Percentiles rank a stretch among this genome's conserved stretches.
These are phyloP conservation scores for Bombyx mori DNA, from an alignment of 1,140 invertebrate genomes.

Conservation along the genomic window DNA sequence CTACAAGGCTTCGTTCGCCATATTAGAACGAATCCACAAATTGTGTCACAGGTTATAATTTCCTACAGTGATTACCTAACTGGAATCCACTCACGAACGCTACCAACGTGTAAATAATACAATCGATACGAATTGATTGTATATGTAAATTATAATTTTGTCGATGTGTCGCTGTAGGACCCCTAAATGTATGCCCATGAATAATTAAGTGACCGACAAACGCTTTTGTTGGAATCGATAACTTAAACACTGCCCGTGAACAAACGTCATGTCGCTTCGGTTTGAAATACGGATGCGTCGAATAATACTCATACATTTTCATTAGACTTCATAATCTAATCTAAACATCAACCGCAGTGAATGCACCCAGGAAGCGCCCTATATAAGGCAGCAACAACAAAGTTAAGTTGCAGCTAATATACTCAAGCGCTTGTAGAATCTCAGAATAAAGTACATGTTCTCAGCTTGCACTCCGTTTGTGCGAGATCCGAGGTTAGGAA, in stretches of 20 bases:
- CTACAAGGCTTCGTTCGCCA: too few species aligned
- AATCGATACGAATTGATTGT: constrained; percentile 11
- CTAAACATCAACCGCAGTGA: constrained; percentile 19
- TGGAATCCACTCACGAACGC: constrained; percentile 27
- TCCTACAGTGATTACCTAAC: constrained; percentile 22
- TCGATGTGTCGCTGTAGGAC: background rate
- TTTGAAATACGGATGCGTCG: constrained; percentile 16
- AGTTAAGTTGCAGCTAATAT: too few species aligned
- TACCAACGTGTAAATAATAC: constrained; percentile 9
- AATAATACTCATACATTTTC: constrained; percentile 21
- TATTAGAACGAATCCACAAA: too few species aligned
- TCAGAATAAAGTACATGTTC: background rate
- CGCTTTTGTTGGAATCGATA: constrained; percentile 11
- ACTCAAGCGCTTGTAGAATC: background rate
- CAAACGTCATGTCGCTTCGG: constrained; percentile 15
- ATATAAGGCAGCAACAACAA: constrained; percentile 20
- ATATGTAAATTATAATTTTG: constrained; percentile 3
- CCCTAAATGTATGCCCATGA: constrained; percentile 5
- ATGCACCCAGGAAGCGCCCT: constrained; percentile 18
- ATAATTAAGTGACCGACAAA: constrained; percentile 8
- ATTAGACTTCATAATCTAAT: constrained; percentile 27
- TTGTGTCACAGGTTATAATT: too few species aligned
- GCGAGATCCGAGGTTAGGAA: constrained; percentile 21
- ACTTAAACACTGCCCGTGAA: constrained; percentile 11
- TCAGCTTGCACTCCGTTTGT: background rate